Evolutionary conservation across 2,797 vertebrate species (phyloP), one percentile per base, ranked within the genome.

Genomic region (Neosalanx taihuensis): DNA sequence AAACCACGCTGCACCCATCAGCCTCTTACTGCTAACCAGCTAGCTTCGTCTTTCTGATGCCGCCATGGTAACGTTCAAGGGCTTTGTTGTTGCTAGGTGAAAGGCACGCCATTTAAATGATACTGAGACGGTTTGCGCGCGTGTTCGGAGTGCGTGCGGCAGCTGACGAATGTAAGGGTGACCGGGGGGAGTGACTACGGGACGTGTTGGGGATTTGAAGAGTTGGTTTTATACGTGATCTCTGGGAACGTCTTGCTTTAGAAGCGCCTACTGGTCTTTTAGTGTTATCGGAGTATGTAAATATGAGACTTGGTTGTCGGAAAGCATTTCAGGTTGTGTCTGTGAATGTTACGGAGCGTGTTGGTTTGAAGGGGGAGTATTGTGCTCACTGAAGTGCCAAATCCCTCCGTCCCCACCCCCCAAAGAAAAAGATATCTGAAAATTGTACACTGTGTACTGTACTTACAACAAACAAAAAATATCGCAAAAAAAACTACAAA

Each of bases 321-420:
- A 70, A 3, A 64, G 51, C 46, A 58, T 76, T 80, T 77, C 30
- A 71, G n/a, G 18, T 72, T 46, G 30, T 30, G 13, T 31, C 29
- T 49, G 46, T 18, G 15, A 30, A 51, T 30, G 41, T 46, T 46
- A 46, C 41, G 26, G 61, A 46, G 31, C 46, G 10, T 51, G 33
- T 57, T 56, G 30, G 64, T 57, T 71, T 37, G 41, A 20, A 58
- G 15, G 72, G 7, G 26, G 30, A 53, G 29, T 53, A 12, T 30
- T 6, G 33, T 70, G 70, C 56, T 80, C 75, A 57, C 69, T 64
- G 33, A 80, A 82, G 85, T 88, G 84, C 83, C 84, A 84, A 78
- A 2, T 10, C 37, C 37, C 37, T 1, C 37, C 37, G 6, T 6
- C 33, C 33, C 33, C 33, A 35, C 37, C 37, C 78, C 73, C 15